Base-by-base conservation (phyloP, 2,113 vertebrate species). In the Corythaixoides concolor region DNA sequence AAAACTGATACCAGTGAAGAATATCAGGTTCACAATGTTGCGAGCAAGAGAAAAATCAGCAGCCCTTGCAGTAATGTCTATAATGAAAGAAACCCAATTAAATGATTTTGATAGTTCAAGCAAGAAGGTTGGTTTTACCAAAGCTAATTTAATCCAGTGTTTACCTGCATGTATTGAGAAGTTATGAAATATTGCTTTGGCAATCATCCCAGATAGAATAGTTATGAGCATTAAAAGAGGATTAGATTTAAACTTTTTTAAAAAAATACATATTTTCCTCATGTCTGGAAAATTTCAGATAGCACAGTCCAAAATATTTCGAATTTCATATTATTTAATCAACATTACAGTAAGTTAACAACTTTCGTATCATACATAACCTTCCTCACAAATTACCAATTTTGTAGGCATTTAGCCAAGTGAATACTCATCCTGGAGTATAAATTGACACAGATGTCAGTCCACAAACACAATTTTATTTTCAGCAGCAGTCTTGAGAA, bases 381-480 rank as follows among this genome's bases (percentile, higher is more conserved):
- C 33, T 84, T 95, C 50, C 60, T 94, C 93, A 91, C 3, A 70
- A 93, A 28, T 81, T 50, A 94, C 18, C 52, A 68, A 9, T 66
- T 96, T 58, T 79, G 63, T 88, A 89, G 66, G 47, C 32, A 74
- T 97, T 89, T 95, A 70, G 41, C 28, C 14, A 85, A 82, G n/a
- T 68, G 58, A 12, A 78, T 45, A 73, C 85, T 70, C 58, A 63
- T 96, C 59, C 85, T 62, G 45, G 73, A 96, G 26, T 92, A 89
- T 88, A 97, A 96, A 92, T 69, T 90, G 64, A 95, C 96, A 94
- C 52, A 96, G 74, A 78, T 85, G 24, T 60, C 74, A 74, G 27
- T 60, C 52, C 97, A 78, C 75, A 96, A 96, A 96, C 43, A 84
- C 55, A 78, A 37, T 91, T 96, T 96, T 91, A 91, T 97, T 96